These are phyloP conservation scores for Heloderma charlesbogerti DNA, from an alignment of 2,113 vertebrate genomes.

Conservation along the genomic window DNA sequence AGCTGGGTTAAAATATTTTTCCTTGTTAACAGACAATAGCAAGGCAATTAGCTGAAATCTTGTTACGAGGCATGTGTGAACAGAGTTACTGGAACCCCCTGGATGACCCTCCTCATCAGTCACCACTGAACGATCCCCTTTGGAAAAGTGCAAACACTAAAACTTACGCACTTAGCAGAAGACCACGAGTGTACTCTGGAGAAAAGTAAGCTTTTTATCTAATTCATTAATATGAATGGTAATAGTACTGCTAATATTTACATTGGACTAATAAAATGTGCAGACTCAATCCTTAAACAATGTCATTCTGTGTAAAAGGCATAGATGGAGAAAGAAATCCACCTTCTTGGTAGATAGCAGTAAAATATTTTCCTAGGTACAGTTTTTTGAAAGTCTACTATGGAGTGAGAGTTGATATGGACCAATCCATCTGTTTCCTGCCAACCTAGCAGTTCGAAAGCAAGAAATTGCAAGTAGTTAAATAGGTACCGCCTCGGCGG, in stretches of 20 bases:
- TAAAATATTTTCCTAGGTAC: background rate
- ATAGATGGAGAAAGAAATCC: background rate
- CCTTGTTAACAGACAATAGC: constrained; percentile 89
- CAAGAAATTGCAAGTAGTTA: too few species aligned
- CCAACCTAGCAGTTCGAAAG: too few species aligned
- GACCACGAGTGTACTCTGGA: constrained; percentile 93
- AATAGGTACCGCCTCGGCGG: too few species aligned
- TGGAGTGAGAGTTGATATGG: background rate
- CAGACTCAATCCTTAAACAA: background rate
- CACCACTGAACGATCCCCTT: constrained; percentile 92
- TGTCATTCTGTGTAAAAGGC: background rate
- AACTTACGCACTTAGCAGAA: constrained; percentile 87
- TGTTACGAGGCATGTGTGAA: constrained; percentile 98
- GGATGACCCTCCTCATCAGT: constrained; percentile 92
- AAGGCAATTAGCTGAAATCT: constrained; percentile 96
- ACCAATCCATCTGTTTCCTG: background rate
- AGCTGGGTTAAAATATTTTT: constrained; percentile 37
- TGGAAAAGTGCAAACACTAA: constrained; percentile 86
- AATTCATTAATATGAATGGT: background rate
- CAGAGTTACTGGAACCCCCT: constrained; percentile 99
- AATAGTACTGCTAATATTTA: background rate
- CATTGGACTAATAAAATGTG: background rate
- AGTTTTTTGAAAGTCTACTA: background rate
- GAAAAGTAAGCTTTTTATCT: constrained; percentile 86
- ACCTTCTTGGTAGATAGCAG: background rate